These are phyloP conservation scores for Silurus aristotelis DNA, from an alignment of 2,797 vertebrate species.

Conservation along the genomic window DNA sequence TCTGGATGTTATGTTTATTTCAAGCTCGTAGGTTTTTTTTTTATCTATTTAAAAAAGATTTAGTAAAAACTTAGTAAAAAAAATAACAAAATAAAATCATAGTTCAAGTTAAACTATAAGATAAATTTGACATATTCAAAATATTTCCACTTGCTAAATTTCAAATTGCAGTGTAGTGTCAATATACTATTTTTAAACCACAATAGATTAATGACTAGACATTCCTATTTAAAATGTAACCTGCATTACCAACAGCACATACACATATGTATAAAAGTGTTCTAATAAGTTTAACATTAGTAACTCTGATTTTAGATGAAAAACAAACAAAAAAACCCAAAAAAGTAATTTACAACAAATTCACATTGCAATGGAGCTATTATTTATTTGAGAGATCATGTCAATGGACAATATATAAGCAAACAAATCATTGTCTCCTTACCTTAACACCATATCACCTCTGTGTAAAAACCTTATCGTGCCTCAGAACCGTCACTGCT, in stretches of 20 bases:
- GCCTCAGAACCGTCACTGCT: conserved; percentile 6
- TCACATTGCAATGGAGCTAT: not conserved
- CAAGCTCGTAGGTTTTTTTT: too few relatives aligned
- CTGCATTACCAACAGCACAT: not conserved
- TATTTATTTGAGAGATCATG: not conserved
- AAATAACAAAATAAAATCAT: too few relatives aligned
- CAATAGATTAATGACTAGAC: not conserved
- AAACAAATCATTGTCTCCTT: conserved; percentile 9
- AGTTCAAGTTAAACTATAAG: too few relatives aligned
- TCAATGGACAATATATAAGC: not conserved
- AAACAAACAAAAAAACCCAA: not conserved
- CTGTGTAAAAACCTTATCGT: not conserved
- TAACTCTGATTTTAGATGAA: not conserved
- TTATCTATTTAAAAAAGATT: too few relatives aligned
- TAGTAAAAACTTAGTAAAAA: too few relatives aligned
- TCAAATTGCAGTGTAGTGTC: not conserved
- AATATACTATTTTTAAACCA: not conserved
- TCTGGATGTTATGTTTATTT: too few relatives aligned
- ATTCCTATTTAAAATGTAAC: not conserved
- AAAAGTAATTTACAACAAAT: not conserved
- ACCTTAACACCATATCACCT: conserved; percentile 44
- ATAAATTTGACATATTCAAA: too few relatives aligned
- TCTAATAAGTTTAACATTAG: not conserved
- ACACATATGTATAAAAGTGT: not conserved
- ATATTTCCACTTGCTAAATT: too few relatives aligned